These are phyloP conservation scores for Manis crassicaudata DNA, from an alignment of 2,797 vertebrate species.

Conservation along the genomic window DNA sequence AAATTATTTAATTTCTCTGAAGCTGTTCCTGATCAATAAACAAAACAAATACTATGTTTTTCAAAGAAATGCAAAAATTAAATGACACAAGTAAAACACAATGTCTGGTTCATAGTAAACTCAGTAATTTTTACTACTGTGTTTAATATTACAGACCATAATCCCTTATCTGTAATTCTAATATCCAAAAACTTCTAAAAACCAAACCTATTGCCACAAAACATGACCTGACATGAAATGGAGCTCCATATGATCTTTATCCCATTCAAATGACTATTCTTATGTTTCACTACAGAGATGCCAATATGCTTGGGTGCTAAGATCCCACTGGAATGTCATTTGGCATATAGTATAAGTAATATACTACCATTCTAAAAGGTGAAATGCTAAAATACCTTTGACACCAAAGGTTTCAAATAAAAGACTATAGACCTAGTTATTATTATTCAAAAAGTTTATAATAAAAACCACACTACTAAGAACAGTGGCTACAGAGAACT, in stretches of 20 bases:
- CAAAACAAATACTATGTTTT: not conserved
- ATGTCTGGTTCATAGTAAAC: not conserved
- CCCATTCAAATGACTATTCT: not conserved
- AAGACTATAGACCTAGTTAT: not conserved
- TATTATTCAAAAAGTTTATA: not conserved
- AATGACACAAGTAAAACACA: not conserved
- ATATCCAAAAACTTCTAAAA: not conserved
- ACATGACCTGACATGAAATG: not conserved
- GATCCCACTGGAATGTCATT: not conserved
- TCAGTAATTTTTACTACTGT: not conserved
- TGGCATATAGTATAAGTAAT: rapidly evolving
- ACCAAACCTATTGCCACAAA: not conserved
- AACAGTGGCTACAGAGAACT: not conserved
- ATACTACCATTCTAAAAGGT: not conserved
- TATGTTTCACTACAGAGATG: not conserved
- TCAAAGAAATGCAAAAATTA: not conserved
- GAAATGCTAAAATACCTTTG: not conserved
- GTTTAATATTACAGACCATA: not conserved
- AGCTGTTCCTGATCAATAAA: not conserved
- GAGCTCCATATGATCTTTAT: not conserved
- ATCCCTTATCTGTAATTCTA: not conserved
- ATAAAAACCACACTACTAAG: not conserved
- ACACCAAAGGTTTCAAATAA: not conserved
- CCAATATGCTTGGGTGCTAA: not conserved
- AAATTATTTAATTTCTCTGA: not conserved